phyloP scores from a whole-genome alignment of 2,888 invertebrate species.

The Lysandra bellargus region DNA sequence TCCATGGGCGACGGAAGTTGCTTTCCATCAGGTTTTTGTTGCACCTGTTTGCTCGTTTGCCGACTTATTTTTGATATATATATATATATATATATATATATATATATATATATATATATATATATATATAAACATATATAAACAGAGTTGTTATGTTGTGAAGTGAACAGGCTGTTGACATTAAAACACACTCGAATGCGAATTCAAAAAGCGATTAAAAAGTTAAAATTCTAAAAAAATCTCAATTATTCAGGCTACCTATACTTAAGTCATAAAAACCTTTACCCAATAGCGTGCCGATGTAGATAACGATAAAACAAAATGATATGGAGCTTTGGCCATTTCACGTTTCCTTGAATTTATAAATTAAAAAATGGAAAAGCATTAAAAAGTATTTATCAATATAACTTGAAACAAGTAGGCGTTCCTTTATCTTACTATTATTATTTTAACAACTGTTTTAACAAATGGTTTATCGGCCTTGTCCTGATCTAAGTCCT shows the following conservation, averaged over 20 bases:
- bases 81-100: too few relatives aligned
- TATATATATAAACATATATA: too few relatives aligned
- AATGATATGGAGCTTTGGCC: constrained; percentile 36
- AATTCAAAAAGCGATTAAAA: not conserved
- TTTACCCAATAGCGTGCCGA: constrained; percentile 38
- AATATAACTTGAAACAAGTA: not conserved
- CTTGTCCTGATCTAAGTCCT: too few relatives aligned
- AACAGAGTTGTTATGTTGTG: too few relatives aligned
- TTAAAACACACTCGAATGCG: not conserved
- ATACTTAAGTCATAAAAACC: constrained; percentile 42
- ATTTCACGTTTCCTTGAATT: constrained; percentile 27
- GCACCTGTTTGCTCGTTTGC: too few relatives aligned
- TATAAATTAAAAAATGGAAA: constrained; percentile 14
- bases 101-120: too few relatives aligned
- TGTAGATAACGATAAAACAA: constrained; percentile 37
- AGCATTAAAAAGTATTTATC: constrained; percentile 12
- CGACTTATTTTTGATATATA: too few relatives aligned
- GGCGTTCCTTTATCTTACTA: not conserved
- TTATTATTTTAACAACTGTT: too few relatives aligned
- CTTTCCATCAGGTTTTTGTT: too few relatives aligned
- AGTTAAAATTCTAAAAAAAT: constrained; percentile 21
- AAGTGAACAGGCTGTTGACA: not conserved
- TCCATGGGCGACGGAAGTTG: too few relatives aligned
- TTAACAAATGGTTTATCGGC: too few relatives aligned
- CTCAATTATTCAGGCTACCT: constrained; percentile 14